A percentile compares a stretch with the other conserved stretches of the same genome.
Conservation (phyloP, 2,113 vertebrate species). For the Crotalus helleri region DNA sequence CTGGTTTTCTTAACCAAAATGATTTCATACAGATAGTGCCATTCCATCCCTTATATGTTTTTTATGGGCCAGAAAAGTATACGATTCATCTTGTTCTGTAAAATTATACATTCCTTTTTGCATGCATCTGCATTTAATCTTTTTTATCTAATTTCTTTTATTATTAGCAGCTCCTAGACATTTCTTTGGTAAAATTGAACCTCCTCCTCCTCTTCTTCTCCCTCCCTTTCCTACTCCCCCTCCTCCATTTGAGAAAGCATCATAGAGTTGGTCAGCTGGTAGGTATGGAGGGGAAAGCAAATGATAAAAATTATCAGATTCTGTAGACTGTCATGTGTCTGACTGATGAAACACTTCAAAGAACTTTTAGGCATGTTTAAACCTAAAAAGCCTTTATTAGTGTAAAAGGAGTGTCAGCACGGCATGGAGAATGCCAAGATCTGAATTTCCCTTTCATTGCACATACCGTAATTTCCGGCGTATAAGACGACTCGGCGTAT, state of each 20-base stretch:
- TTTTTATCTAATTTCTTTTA: not conserved
- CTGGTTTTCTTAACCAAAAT: not conserved
- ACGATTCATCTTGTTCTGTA: not conserved
- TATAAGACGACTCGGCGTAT: too few species aligned
- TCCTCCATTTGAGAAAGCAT: not conserved
- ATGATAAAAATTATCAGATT: not conserved
- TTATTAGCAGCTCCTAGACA: not conserved
- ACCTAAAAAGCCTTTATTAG: too few species aligned
- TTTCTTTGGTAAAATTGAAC: not conserved
- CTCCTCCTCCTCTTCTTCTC: too few species aligned
- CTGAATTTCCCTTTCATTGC: too few species aligned
- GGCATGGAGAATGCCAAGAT: too few species aligned
- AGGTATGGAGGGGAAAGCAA: not conserved
- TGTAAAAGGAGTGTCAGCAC: too few species aligned
- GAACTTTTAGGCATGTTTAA: too few species aligned
- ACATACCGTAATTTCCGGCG: too few species aligned
- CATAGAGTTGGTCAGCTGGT: not conserved
- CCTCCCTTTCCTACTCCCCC: too few species aligned
- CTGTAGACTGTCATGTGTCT: not conserved
- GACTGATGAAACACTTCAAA: too few species aligned
- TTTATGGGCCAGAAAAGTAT: not conserved
- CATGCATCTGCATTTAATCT: not conserved
- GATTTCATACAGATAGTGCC: not conserved
- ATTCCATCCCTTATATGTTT: not conserved
- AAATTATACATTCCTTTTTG: not conserved